Evolutionary conservation across 2,797 vertebrate genomes (phyloP), one percentile per base, ranked within the genome.

Genomic region (Arrhamphus sclerolepis): DNA sequence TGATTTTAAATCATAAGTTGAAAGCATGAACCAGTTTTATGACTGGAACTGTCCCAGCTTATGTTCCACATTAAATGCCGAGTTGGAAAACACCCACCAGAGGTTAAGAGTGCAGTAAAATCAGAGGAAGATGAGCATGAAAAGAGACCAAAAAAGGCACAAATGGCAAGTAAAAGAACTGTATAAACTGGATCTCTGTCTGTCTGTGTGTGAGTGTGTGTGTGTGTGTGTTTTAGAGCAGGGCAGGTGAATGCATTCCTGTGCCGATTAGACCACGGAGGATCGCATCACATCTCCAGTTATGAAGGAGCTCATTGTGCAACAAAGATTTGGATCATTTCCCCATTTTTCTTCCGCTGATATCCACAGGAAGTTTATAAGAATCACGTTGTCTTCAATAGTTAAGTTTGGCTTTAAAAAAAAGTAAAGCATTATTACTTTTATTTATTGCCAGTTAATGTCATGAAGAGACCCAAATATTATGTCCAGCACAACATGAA

Each of bases 301-400:
- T 52, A 85, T 91, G 85, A 92, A 91, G 82, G 85, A 83, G 58
- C 62, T 88, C 89, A 77, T 91, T 91, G 91, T 88, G 47, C 67
- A 72, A 80, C 83, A 66, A 44, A 38, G 44, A 72, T 73, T 77
- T 57, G 66, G 66, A 84, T 78, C 72, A 57, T 77, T 79, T 76
- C 51, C 31, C 43, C 56, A 14, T 73, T 75, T 79, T 66, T 71
- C 46, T 29, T 47, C 75, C 39, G 52, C 46, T 46, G 1, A 20
- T 29, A 53, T 77, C 60, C 42, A 44, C 61, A 60, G 71, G 64
- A 72, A 72, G 31, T 55, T 70, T 40, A 20, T 38, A 42, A 44
- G 7, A n/a, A 52, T 8, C 16, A 18, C 47, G 26, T 28, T 7
- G 28, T 28, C 28, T 28, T 28, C 28, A n/a, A n/a, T n/a, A n/a